Percentiles rank a stretch among this genome's conserved stretches.
These are phyloP conservation scores for Callaeas wilsoni DNA, from an alignment of 2,113 vertebrate species.

Conservation along the genomic window DNA sequence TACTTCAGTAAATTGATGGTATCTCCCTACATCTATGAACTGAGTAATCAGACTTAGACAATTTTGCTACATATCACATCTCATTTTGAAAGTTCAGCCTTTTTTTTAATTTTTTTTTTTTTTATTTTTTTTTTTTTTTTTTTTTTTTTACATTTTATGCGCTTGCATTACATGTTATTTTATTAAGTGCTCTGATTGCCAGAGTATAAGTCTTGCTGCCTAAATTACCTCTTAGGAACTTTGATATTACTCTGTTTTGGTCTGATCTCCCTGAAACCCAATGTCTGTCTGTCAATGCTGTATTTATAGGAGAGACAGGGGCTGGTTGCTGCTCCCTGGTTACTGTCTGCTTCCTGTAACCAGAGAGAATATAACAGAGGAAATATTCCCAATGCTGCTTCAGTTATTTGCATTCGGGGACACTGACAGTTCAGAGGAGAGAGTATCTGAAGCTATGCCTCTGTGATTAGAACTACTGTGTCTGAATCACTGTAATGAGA, in stretches of 20 bases:
- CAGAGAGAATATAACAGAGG: background rate
- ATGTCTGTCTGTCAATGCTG: background rate
- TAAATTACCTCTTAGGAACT: background rate
- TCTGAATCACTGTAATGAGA: background rate
- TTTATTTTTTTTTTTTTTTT: background rate
- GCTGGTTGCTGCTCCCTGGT: background rate
- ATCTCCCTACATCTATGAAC: background rate
- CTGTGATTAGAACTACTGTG: background rate
- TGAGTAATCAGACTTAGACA: background rate
- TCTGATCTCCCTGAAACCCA: background rate
- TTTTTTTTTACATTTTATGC: background rate
- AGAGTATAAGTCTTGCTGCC: background rate
- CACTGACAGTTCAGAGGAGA: background rate
- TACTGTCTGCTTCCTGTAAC: background rate
- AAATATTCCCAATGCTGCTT: background rate
- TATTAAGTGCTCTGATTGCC: background rate
- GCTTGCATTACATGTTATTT: background rate
- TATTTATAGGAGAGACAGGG: background rate
- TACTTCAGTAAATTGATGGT: background rate
- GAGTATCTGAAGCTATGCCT: background rate
- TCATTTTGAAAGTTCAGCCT: background rate
- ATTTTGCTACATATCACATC: fast-evolving
- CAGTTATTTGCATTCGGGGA: background rate
- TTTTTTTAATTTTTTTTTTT: background rate
- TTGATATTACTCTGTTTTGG: background rate